Base-by-base conservation (phyloP, 2,888 invertebrate genomes). In the Vesta saturnalis region DNA sequence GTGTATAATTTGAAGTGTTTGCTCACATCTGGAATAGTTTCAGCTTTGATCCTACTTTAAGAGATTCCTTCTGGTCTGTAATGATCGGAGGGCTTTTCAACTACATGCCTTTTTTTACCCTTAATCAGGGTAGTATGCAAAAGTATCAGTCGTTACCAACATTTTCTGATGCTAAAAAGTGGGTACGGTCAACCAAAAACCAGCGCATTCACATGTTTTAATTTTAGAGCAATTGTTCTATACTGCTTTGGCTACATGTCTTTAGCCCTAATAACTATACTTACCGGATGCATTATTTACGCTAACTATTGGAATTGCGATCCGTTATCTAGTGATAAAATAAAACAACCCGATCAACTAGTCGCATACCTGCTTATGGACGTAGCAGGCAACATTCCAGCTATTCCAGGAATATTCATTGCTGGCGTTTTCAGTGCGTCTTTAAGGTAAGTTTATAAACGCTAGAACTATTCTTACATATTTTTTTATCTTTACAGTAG, bases 401-500 rank as follows among this genome's bases (percentile, higher is more conserved):
- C 93, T 0, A 85, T 93, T 57, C 89, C 92, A 21, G 93, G 93
- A 1, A 85, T 93, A 46, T 93, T 94, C 76, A 87, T 92, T 1
- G 91, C 93, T 21, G 90, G 92, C 21, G 86, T 93, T 47, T 92
- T 93, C 74, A 90, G 91, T 77, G 91, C 93, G 0, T 91, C 91
- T 0, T 86, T 93, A 21, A 89, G 88, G 88, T 87, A 47, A 47
- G 15, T 55, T n/a, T 22, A 1, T 5, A 12, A 55, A 55, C 16
- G 12, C 12, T 57, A 59, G 8, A 62, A 70, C 60, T n/a, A n/a
- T n/a, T n/a, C n/a, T n/a, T n/a, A n/a, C n/a, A n/a, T n/a, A n/a
- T n/a, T 67, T 62, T 62, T 56, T n/a, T 39, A 39, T 6, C 35
- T 12, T 85, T 85, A 59, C 80, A 89, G 90, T 55, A 88, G 90